A percentile compares a stretch with the other conserved stretches of the same genome.
phyloP scores from a whole-genome alignment of 2,797 vertebrate genomes.

The Darevskia mixta region DNA sequence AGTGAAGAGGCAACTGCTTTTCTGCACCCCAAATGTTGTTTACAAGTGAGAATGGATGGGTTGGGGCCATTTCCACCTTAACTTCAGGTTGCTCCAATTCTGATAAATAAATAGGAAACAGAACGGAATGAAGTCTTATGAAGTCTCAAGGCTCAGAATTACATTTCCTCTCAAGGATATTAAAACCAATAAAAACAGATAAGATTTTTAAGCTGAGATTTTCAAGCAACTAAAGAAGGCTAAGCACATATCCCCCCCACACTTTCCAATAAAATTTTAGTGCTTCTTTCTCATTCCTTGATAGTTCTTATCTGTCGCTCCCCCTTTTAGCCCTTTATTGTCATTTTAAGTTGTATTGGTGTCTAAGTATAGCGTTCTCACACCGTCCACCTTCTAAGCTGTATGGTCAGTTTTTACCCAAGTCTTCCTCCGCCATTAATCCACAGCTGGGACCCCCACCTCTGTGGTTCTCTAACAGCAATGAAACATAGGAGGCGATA shows the following conservation, averaged over 20 bases:
- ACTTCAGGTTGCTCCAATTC: conserved; percentile 52
- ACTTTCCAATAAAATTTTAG: conserved; percentile 73
- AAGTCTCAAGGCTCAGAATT: conserved; percentile 65
- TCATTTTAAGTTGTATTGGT: conserved; percentile 56
- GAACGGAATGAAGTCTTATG: conserved; percentile 55
- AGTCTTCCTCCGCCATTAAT: neutral
- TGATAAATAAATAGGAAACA: conserved; percentile 67
- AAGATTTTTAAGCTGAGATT: conserved; percentile 61
- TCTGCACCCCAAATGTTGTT: conserved; percentile 19
- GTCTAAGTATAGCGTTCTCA: conserved; percentile 49
- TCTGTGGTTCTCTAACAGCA: conserved; percentile 63
- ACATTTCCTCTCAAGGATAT: conserved; percentile 46
- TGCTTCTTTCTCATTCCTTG: conserved; percentile 77
- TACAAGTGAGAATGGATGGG: conserved; percentile 48
- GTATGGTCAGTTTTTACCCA: conserved; percentile 38
- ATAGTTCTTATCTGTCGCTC: conserved; percentile 60
- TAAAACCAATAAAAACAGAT: conserved; percentile 67
- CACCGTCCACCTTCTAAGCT: neutral
- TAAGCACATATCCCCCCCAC: conserved; percentile 32
- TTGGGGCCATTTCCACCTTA: conserved; percentile 43
- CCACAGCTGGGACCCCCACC: conserved; percentile 7
- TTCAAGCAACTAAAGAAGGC: conserved; percentile 68
- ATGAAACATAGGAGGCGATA: conserved; percentile 51
- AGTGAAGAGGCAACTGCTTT: conserved; percentile 45
- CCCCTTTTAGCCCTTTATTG: conserved; percentile 60